Evolutionary conservation across 2,797 vertebrate species (phyloP), one percentile per base, ranked within the genome.

Genomic region (Lophotriccus pileatus): DNA sequence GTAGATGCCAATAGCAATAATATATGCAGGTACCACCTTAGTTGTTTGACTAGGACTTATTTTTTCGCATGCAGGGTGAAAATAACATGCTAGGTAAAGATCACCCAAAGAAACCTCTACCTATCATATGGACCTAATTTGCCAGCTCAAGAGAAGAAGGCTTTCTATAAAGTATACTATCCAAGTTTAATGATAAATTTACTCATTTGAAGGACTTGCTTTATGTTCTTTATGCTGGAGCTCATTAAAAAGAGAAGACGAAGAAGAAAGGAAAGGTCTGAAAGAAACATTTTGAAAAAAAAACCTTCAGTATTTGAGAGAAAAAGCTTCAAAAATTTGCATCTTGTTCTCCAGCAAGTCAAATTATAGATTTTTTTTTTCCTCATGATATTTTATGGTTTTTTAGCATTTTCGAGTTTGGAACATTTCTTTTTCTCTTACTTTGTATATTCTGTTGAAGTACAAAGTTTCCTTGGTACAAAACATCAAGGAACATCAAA

Each of bases 311-410:
- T 0, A 0, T 86, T 89, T 75, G 23, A 93, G 41, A 0, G 6
- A 86, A 90, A 92, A 93, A 75, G 28, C 63, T 88, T 93, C 84
- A 89, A 67, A 92, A 84, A 49, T 84, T 83, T 87, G 21, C 90
- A 95, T 92, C 66, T 92, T 92, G 73, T 75, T 95, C 82, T 68
- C 21, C 47, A 87, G 58, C 10, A 78, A 84, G 36, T 81, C 50
- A 89, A 93, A 80, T 55, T 34, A 37, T 25, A 28, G 37, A 28
- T 89, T 86, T 87, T 41, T 41, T 93, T 75, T 28, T 47, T 47
- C 62, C 13, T 39, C 52, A 77, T 37, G 6, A 25, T 60, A 55
- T 70, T 75, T 87, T 64, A 18, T 68, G 1, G 0, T 0, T 18
- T 60, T 83, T 60, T 86, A 80, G 6, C 58, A 78, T 73, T 86